These are phyloP conservation scores for Caradrina kadenii DNA, from an alignment of 2,888 invertebrate genomes.

Conservation along the genomic window DNA sequence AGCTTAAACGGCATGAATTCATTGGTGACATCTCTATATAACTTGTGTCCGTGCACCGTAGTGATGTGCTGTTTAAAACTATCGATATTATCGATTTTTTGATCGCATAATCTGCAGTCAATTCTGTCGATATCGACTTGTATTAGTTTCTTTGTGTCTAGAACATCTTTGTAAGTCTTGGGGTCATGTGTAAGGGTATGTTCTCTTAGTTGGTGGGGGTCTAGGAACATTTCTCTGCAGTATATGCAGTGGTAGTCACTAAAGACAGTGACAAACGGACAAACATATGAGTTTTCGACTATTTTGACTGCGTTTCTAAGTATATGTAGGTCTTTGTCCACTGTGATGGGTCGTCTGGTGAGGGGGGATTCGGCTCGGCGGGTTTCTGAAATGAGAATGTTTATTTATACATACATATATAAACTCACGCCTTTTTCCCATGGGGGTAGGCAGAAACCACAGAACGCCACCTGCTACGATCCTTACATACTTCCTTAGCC, in stretches of 20 bases:
- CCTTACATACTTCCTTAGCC: too few relatives aligned
- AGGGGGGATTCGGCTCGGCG: constrained; percentile 11
- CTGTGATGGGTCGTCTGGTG: constrained; percentile 7
- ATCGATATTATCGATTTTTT: constrained; percentile 73
- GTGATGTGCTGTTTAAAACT: constrained; percentile 75
- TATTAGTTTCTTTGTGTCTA: constrained; percentile 69
- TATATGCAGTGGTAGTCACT: constrained; percentile 78
- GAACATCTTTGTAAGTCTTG: constrained; percentile 63
- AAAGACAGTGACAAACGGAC: constrained; percentile 77
- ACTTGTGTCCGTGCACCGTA: constrained; percentile 67
- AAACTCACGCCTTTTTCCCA: too few relatives aligned
- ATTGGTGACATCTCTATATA: constrained; percentile 67
- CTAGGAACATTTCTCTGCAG: constrained; percentile 77
- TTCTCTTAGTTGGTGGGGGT: constrained; percentile 73
- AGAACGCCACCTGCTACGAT: too few relatives aligned
- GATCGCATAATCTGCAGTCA: constrained; percentile 75
- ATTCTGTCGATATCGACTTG: constrained; percentile 77
- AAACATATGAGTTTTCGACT: constrained; percentile 77
- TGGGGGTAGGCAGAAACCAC: too few relatives aligned
- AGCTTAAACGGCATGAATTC: constrained; percentile 80
- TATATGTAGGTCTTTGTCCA: constrained; percentile 47
- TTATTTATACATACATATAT: too few relatives aligned
- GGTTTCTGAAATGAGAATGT: constrained; percentile 22
- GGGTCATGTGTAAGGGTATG: constrained; percentile 79
- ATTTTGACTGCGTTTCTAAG: constrained; percentile 70